A percentile compares a stretch with the other conserved stretches of the same genome.
Evolutionary conservation across 2,888 invertebrate genomes (phyloP).

Genomic region (Tetranychus truncatus): DNA sequence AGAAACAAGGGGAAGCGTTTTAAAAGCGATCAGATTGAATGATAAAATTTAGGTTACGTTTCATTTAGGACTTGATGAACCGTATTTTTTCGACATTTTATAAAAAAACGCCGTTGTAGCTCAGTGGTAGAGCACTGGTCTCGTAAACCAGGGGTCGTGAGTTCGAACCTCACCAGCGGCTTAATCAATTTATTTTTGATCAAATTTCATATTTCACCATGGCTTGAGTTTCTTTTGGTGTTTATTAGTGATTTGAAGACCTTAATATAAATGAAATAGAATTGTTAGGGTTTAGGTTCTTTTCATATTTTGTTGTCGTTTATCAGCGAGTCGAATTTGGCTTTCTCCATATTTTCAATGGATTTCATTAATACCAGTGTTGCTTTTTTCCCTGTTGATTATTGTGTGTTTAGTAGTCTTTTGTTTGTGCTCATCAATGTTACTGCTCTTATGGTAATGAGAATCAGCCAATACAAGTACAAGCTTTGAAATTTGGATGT

Average conservation of each 20-base stretch:
- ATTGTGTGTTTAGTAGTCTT: not conserved
- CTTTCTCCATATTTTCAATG: too few species aligned
- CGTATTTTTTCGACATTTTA: too few species aligned
- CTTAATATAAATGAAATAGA: too few species aligned
- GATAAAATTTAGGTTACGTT: too few species aligned
- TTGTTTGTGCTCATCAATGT: not conserved
- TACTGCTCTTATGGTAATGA: not conserved
- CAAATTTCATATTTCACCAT: not conserved
- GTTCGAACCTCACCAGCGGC: conserved; percentile 9
- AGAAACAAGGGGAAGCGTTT: too few species aligned
- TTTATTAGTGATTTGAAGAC: not conserved
- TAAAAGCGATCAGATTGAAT: too few species aligned
- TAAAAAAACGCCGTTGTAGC: not conserved
- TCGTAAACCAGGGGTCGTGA: conserved; percentile 11
- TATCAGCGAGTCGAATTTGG: too few species aligned
- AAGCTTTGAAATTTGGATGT: not conserved
- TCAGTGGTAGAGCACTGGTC: conserved; percentile 9
- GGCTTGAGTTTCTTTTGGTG: not conserved
- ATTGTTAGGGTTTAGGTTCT: too few species aligned
- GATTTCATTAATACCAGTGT: not conserved
- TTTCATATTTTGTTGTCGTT: too few species aligned
- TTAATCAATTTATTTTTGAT: not conserved
- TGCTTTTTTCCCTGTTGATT: not conserved
- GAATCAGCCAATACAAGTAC: too few species aligned
- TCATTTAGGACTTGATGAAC: too few species aligned